Conservation (phyloP, 1,140 invertebrate species). For the Calephelis virginiensis region DNA sequence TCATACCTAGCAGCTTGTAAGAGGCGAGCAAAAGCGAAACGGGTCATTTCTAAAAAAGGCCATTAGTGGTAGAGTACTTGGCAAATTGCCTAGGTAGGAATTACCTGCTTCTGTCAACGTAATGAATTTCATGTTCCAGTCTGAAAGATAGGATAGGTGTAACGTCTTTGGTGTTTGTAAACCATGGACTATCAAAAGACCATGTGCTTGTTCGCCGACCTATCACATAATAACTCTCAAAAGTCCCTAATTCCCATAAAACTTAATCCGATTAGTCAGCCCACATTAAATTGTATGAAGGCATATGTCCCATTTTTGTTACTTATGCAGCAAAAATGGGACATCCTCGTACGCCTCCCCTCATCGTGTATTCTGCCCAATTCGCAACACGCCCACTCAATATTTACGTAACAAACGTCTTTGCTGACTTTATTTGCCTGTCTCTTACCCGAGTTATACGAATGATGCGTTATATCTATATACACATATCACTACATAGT, state of each 20-base stretch:
- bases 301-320: conserved; percentile 21
- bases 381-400: conserved; percentile 72
- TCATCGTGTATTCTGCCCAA: conserved; percentile 73
- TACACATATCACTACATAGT: neutral
- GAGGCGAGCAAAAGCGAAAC: no score
- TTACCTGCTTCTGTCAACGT: no score
- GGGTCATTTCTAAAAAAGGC: no score
- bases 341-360: conserved; percentile 50
- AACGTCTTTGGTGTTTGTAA: no score
- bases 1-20: no score
- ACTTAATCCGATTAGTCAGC: conserved; percentile 1
- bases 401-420: conserved; percentile 74
- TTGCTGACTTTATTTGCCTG: conserved; percentile 57
- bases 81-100: no score
- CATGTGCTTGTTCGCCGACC: no score
- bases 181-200: no score
- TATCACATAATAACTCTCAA: no score
- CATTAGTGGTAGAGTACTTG: no score
- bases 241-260: neutral
- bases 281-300: conserved; percentile 4
- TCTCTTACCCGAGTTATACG: conserved; percentile 31
- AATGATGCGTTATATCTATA: conserved; percentile 27
- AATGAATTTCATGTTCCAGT: no score
- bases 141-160: no score
- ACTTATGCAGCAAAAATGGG: conserved; percentile 61